Base-by-base conservation (phyloP, 2,113 vertebrate species). In the Bettongia penicillata region DNA sequence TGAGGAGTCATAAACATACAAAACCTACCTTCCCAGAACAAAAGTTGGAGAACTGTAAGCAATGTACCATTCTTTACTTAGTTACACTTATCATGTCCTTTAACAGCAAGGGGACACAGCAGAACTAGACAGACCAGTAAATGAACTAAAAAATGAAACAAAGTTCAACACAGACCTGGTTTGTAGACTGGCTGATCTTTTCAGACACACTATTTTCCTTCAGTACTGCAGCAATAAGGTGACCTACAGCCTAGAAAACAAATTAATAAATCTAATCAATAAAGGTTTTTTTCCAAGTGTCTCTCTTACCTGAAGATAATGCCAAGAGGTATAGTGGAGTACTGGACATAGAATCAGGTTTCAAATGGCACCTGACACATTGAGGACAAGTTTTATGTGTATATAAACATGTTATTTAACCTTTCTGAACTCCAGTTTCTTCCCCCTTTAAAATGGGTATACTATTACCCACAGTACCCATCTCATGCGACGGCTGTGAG, bases 141-240 rank as follows among this genome's bases (percentile, higher is more conserved):
- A 3, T 8, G 11, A 26, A 97, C 0, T 96, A 91, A 53, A 95
- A 0, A 5, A 43, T 26, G 28, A 93, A 93, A 49, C 0, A 51
- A 95, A 96, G 90, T 48, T 96, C 93, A 97, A 96, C 49, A 98
- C 98, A 98, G 51, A 99, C 99, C 99, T 99, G 98, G 90, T 98
- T 97, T 96, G 99, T 99, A 0, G 99, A 98, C 53, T 99, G 98
- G 0, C 89, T 98, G 93, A 99, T 99, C 97, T 98, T 99, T 84
- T 98, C 98, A 2, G 98, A 98, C 93, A 97, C 97, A 10, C 94
- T 96, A 91, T 99, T 99, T 98, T 99, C 99, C 97, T 99, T 99
- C 26, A 99, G 96, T 90, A 99, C 98, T 53, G 99, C 99, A 98
- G 99, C 99, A 95, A 99, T 98, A 77, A 99, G 99, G 96, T 98